phyloP scores from a whole-genome alignment of 2,888 invertebrate species.

The Coelopa pilipes region DNA sequence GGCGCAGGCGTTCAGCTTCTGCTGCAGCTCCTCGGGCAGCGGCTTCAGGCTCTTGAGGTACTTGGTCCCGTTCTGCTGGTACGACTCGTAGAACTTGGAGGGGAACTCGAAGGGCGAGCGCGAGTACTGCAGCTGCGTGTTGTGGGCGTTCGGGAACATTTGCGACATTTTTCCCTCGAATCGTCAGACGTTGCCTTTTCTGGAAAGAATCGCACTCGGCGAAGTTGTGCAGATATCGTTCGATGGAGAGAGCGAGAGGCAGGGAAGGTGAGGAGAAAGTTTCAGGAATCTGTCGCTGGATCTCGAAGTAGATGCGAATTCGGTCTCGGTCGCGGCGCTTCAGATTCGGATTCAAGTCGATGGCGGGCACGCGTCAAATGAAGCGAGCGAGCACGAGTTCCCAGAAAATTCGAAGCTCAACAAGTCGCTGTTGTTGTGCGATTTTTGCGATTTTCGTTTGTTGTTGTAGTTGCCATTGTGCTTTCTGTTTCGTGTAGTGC shows the following conservation, averaged over 20 bases:
- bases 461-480: neutral
- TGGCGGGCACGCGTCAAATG: neutral
- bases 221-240: neutral
- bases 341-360: neutral
- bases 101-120: conserved; percentile 47
- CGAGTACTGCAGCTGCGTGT: conserved; percentile 34
- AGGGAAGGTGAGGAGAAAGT: neutral
- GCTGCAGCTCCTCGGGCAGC: conserved; percentile 35
- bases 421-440: neutral
- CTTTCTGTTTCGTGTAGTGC: neutral
- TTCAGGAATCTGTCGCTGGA: conserved; percentile 8
- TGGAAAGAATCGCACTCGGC: neutral
- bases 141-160: conserved; percentile 21
- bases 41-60: conserved; percentile 46
- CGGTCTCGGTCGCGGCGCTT: too few species aligned
- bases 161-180: neutral
- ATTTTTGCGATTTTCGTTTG: neutral
- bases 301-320: too few species aligned
- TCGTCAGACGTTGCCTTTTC: neutral
- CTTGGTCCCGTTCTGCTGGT: conserved; percentile 57
- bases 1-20: conserved; percentile 50
- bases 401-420: conserved; percentile 20
- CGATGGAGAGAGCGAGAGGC: too few species aligned
- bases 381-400: conserved; percentile 18
- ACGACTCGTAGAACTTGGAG: conserved; percentile 46